Conservation (phyloP, 1,140 invertebrate genomes). For the Thereuonema tuberculata region DNA sequence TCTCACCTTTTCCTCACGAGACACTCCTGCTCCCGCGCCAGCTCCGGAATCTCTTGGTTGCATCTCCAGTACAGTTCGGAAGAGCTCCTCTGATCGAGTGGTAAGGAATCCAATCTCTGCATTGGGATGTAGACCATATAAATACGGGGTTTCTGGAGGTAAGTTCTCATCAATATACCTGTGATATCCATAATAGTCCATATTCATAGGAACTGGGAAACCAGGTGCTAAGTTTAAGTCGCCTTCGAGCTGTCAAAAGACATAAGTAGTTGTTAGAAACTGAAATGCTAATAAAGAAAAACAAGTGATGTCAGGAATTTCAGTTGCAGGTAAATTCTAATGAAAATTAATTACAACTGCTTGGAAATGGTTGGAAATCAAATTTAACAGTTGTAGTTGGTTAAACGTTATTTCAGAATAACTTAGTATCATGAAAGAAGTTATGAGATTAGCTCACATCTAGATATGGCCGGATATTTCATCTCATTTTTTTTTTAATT, state of each 20-base stretch:
- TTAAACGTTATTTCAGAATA: no score
- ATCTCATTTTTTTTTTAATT: no score
- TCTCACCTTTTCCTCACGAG: constrained; percentile 76
- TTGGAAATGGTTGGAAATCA: no score
- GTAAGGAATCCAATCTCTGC: constrained; percentile 93
- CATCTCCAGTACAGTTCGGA: constrained; percentile 89
- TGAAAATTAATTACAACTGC: no score
- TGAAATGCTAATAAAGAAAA: background rate
- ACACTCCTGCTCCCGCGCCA: constrained; percentile 66
- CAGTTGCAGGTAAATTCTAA: no score
- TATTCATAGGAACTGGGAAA: constrained; percentile 77
- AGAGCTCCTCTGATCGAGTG: constrained; percentile 78
- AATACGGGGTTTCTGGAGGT: constrained; percentile 76
- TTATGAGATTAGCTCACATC: no score
- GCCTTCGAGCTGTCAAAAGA: constrained; percentile 57
- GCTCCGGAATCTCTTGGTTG: constrained; percentile 79
- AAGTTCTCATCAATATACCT: constrained; percentile 83
- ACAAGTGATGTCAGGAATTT: no score
- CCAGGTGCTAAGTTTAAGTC: constrained; percentile 80
- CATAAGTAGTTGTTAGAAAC: background rate
- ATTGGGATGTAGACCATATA: constrained; percentile 92
- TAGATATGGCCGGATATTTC: no score
- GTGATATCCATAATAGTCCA: constrained; percentile 83
- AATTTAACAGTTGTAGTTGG: no score
- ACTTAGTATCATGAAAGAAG: no score